Percentiles rank a stretch among this genome's conserved stretches.
Evolutionary conservation across 2,888 invertebrate genomes (phyloP).

Genomic region (Euproctis similis): DNA sequence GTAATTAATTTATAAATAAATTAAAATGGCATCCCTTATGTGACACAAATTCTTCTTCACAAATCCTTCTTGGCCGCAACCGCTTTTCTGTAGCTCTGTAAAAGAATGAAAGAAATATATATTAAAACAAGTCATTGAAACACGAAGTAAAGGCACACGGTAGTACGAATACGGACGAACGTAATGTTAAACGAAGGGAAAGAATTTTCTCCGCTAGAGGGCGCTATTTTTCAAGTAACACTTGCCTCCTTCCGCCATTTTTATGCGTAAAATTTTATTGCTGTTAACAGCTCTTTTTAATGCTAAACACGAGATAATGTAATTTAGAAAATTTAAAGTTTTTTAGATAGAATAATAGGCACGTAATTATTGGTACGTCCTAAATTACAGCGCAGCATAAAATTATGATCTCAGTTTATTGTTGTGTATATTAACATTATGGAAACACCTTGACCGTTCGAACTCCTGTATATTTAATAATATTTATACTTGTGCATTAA

Average conservation of each 20-base stretch:
- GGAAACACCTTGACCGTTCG: too few species aligned
- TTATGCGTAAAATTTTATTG: background rate
- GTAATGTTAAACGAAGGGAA: too few species aligned
- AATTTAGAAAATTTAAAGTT: too few species aligned
- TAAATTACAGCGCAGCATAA: background rate
- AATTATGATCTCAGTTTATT: background rate
- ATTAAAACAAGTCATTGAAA: background rate
- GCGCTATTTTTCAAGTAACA: too few species aligned
- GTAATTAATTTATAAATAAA: too few species aligned
- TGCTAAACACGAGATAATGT: too few species aligned
- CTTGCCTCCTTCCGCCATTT: too few species aligned
- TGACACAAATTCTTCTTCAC: slow-evolving; percentile 12
- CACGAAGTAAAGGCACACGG: too few species aligned
- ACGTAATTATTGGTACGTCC: background rate
- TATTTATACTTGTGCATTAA: background rate
- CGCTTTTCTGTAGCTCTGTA: slow-evolving; percentile 55
- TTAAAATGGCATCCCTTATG: background rate
- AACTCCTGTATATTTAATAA: background rate
- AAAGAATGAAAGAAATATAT: slow-evolving; percentile 1
- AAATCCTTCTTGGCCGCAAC: slow-evolving; percentile 37
- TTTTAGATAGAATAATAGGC: background rate
- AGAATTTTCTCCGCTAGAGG: too few species aligned
- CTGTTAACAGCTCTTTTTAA: too few species aligned
- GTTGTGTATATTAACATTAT: too few species aligned
- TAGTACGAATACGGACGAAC: too few species aligned